phyloP scores from a whole-genome alignment of 2,888 invertebrate species.

The Caenorhabditis parvicauda region DNA sequence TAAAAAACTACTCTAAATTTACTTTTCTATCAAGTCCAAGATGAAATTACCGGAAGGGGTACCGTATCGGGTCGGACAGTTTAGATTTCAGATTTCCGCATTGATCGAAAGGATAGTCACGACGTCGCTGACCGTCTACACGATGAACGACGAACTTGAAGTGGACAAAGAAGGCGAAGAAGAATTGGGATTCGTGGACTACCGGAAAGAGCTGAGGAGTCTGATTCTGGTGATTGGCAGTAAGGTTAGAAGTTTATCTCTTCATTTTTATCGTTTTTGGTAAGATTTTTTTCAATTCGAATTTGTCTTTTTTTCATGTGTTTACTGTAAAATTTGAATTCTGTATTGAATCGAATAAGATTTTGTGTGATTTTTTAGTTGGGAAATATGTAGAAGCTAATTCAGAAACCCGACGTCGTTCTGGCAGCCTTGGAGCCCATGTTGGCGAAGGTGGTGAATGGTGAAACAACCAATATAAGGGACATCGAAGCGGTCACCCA shows the following conservation, averaged over 20 bases:
- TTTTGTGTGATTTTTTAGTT: no score
- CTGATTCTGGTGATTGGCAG: constrained; percentile 34
- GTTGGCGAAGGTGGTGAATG: constrained; percentile 18
- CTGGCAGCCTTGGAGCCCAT: constrained; percentile 32
- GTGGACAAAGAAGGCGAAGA: constrained; percentile 48
- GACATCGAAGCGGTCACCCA: constrained; percentile 33
- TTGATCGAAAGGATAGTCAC: constrained; percentile 26
- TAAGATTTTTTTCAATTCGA: neutral
- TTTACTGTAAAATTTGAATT: no score
- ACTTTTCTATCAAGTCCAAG: no score
- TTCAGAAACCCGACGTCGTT: constrained; percentile 32
- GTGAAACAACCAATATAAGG: constrained; percentile 12
- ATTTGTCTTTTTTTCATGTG: no score
- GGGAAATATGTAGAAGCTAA: no score
- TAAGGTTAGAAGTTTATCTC: no score
- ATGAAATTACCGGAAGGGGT: no score
- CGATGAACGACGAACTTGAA: constrained; percentile 35
- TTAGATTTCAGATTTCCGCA: constrained; percentile 11
- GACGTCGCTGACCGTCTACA: constrained; percentile 22
- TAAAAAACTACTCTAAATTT: no score
- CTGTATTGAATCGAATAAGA: no score
- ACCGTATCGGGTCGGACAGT: neutral
- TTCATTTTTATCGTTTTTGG: neutral
- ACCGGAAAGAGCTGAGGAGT: constrained; percentile 33
- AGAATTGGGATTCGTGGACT: constrained; percentile 42